These are phyloP conservation scores for Temnothorax longispinosus DNA, from an alignment of 1,140 invertebrate genomes.

Conservation along the genomic window DNA sequence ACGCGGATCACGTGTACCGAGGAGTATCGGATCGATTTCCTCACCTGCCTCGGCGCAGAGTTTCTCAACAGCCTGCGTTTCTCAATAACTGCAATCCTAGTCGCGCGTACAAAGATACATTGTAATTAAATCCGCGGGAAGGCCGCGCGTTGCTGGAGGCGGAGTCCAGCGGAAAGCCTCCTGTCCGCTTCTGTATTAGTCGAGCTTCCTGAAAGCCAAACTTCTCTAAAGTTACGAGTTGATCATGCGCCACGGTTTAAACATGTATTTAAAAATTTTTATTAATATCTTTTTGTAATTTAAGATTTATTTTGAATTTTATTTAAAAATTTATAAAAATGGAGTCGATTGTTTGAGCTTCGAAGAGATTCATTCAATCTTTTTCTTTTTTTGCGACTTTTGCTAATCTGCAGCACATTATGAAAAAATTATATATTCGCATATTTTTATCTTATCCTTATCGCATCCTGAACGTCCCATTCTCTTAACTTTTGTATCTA, in stretches of 20 bases:
- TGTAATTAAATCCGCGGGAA: too few species aligned
- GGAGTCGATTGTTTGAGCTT: neutral
- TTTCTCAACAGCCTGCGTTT: slow-evolving; percentile 54
- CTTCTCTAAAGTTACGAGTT: too few species aligned
- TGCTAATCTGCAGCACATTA: neutral
- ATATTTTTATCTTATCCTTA: neutral
- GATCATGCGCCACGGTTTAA: neutral
- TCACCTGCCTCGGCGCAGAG: slow-evolving; percentile 67
- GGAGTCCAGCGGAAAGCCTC: too few species aligned
- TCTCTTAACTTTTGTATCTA: neutral
- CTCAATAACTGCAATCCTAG: neutral
- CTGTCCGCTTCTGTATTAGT: too few species aligned
- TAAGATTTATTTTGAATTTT: neutral
- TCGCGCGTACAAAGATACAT: too few species aligned
- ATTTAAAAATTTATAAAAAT: neutral
- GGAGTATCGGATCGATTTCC: slow-evolving; percentile 69
- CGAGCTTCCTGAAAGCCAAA: too few species aligned
- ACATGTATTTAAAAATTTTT: neutral
- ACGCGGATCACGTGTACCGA: slow-evolving; percentile 42
- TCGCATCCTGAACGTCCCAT: neutral
- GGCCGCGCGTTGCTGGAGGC: too few species aligned
- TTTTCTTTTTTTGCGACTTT: neutral
- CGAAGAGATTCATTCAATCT: neutral
- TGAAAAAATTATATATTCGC: neutral
- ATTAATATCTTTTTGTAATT: neutral